Conservation (phyloP, 2,888 invertebrate species). For the Drymonia ruficornis region DNA sequence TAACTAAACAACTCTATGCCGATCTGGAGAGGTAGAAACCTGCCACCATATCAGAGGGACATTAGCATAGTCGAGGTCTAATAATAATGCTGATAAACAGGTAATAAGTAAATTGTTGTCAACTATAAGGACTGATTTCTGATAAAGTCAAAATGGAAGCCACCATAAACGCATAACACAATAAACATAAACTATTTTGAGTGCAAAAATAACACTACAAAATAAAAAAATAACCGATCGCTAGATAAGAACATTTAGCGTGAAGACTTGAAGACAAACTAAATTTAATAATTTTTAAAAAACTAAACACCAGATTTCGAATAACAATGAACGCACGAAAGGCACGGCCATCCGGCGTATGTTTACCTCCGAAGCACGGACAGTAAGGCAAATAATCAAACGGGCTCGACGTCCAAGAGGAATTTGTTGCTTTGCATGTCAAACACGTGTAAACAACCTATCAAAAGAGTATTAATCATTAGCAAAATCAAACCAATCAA, state of each 20-base stretch:
- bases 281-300: neutral
- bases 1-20: no score
- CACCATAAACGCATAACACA: no score
- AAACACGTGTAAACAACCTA: slow-evolving; percentile 43
- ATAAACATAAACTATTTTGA: no score
- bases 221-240: no score
- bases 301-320: neutral
- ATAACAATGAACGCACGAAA: slow-evolving; percentile 27
- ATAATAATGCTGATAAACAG: slow-evolving; percentile 1
- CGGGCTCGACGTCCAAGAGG: slow-evolving; percentile 56
- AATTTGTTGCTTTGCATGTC: slow-evolving; percentile 71
- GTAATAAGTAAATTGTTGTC: neutral
- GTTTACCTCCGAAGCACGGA: slow-evolving; percentile 65
- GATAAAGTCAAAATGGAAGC: no score
- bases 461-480: slow-evolving; percentile 29
- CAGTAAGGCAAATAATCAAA: slow-evolving; percentile 69
- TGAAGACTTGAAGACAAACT: no score
- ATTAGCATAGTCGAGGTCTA: neutral
- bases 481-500: slow-evolving; percentile 32
- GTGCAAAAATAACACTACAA: no score
- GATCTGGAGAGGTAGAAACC: no score
- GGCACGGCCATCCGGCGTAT: slow-evolving; percentile 59
- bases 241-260: no score
- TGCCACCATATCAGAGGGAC: no score
- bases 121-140: neutral